phyloP scores from a whole-genome alignment of 2,888 invertebrate species.

The Scaptomyza tumidula region DNA sequence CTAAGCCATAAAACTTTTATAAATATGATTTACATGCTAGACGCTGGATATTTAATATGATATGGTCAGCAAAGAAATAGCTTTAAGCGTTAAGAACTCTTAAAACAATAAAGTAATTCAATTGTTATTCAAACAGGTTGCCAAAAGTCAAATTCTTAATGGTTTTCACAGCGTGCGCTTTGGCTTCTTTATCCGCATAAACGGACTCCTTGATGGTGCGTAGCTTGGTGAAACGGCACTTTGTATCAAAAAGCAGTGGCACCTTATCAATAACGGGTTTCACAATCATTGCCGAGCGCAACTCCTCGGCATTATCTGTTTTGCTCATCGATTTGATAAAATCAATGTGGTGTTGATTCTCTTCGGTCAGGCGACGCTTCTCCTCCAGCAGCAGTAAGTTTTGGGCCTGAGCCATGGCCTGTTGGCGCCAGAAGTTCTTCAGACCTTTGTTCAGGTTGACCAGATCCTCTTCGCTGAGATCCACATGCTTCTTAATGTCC shows the following conservation, averaged over 20 bases:
- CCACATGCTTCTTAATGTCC: constrained; percentile 71
- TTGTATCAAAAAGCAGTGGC: constrained; percentile 49
- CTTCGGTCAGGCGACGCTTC: constrained; percentile 67
- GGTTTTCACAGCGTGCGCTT: constrained; percentile 17
- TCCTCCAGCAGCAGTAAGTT: constrained; percentile 73
- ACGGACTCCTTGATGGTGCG: constrained; percentile 35
- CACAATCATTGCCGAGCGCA: constrained; percentile 57
- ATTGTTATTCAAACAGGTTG: background rate
- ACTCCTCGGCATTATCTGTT: constrained; percentile 70
- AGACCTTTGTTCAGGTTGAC: constrained; percentile 63
- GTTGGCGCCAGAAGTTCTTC: constrained; percentile 81
- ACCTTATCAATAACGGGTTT: constrained; percentile 32
- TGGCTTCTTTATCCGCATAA: constrained; percentile 36
- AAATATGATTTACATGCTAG: constrained; percentile 20
- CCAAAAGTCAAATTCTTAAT: constrained; percentile 11
- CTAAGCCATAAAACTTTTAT: constrained; percentile 38
- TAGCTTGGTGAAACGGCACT: constrained; percentile 37
- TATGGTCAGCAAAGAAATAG: constrained; percentile 13
- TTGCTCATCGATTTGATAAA: constrained; percentile 80
- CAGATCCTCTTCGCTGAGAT: constrained; percentile 75
- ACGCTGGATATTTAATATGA: constrained; percentile 14
- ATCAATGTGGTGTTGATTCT: constrained; percentile 79
- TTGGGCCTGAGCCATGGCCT: constrained; percentile 76
- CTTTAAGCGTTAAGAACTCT: constrained; percentile 2
- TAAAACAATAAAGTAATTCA: background rate